Conservation (phyloP, 2,797 vertebrate genomes). For the Schizothorax lantsangensis region DNA sequence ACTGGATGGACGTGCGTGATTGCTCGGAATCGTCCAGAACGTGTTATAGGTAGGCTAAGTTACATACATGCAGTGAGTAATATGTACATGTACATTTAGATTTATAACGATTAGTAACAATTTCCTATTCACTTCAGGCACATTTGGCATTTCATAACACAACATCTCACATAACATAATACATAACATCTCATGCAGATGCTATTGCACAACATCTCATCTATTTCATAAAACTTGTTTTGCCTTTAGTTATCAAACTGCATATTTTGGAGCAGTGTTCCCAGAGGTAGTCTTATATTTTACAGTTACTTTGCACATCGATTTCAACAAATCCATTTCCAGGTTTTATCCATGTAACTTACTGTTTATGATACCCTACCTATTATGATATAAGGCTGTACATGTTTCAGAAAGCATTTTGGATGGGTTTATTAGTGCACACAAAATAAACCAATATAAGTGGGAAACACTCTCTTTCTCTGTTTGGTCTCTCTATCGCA, state of each 20-base stretch:
- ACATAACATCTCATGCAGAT: neutral
- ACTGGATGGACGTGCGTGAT: neutral
- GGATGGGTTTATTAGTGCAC: neutral
- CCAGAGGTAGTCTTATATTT: neutral
- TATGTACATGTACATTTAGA: neutral
- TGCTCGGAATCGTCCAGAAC: neutral
- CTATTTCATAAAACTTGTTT: neutral
- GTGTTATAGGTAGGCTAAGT: neutral
- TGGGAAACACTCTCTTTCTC: neutral
- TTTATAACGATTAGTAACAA: neutral
- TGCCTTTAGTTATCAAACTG: neutral
- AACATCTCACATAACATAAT: neutral
- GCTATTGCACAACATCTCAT: constrained; percentile 4
- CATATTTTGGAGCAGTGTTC: neutral
- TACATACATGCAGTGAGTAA: neutral
- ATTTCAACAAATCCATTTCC: neutral
- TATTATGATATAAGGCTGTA: neutral
- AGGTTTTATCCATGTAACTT: neutral
- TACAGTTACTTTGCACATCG: neutral
- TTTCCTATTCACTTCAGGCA: neutral
- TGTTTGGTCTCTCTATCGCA: constrained; percentile 6
- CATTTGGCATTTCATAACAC: constrained; percentile 8
- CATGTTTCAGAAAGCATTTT: neutral
- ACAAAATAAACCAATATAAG: neutral
- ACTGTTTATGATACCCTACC: neutral